Base-by-base conservation (phyloP, 2,113 vertebrate genomes). In the Indri indri region DNA sequence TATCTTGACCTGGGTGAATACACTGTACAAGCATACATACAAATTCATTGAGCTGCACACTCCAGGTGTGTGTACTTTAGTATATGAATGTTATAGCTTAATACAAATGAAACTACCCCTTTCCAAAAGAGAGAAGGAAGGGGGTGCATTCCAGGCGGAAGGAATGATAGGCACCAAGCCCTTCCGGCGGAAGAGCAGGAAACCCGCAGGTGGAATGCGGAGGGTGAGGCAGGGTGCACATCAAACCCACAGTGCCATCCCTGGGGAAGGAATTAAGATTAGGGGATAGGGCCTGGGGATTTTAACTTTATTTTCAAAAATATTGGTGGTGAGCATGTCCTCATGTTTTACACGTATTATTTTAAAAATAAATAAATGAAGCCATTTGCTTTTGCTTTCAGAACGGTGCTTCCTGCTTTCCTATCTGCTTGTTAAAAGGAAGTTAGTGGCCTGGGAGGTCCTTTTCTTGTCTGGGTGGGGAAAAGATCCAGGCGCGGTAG, bases 321-420 rank as follows among this genome's bases (percentile, higher is more conserved):
- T 8, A 54, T 30, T 42, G 45, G 23, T 20, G 90, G 34, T 66
- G 40, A 91, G 32, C 6, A 30, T 13, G 12, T 8, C 59, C 40
- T 81, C 23, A 6, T 34, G 23, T 47, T 84, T 86, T 45, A 17
- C 16, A 37, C 14, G 45, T 16, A 27, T 9, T 65, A 20, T 66
- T 92, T 97, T 66, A 66, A 90, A 95, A 95, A 63, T 54, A 96
- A 73, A 54, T 54, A 63, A 73, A 87, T 11, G 40, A 52, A 86
- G 23, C 25, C 70, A 7, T 45, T 66, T 71, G 54, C 32, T 27
- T 73, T 83, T 65, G 40, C 76, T 59, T 61, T 83, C 42, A 22
- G 45, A 76, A 30, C 17, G n/a, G 50, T 0, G 30, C 47, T 73
- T 66, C 45, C 81, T 40, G 47, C 34, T 77, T 77, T 52, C 30